These are phyloP conservation scores for Arothron firmamentum DNA, from an alignment of 2,113 vertebrate genomes.

Conservation along the genomic window DNA sequence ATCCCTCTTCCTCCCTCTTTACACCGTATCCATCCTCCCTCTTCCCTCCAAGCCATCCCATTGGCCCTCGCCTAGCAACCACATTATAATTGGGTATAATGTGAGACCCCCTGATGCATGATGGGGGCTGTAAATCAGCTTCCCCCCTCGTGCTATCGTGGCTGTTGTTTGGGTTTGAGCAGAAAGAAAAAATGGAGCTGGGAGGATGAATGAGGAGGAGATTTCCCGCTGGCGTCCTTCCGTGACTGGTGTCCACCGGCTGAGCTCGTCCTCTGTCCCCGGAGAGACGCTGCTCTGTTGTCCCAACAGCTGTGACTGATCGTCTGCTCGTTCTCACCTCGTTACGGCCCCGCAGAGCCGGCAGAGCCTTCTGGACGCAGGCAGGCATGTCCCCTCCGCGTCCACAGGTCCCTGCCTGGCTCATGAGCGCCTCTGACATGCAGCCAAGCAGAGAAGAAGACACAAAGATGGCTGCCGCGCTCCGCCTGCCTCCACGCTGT, in stretches of 20 bases:
- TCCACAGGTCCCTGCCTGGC: constrained; percentile 51
- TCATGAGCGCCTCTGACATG: constrained; percentile 53
- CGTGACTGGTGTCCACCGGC: constrained; percentile 60
- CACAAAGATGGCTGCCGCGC: constrained; percentile 66
- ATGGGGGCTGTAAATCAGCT: constrained; percentile 62
- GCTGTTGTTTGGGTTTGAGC: constrained; percentile 48
- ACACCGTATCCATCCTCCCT: constrained; percentile 63
- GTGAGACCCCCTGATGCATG: constrained; percentile 72
- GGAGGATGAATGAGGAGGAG: constrained; percentile 51
- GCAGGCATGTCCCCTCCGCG: constrained; percentile 56
- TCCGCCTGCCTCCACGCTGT: constrained; percentile 45
- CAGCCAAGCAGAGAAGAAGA: constrained; percentile 41
- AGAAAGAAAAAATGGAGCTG: constrained; percentile 43
- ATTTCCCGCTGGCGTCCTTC: constrained; percentile 62
- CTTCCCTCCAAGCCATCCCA: constrained; percentile 47
- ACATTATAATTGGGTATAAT: constrained; percentile 74
- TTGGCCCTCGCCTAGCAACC: constrained; percentile 74
- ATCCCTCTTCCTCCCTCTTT: constrained; percentile 53
- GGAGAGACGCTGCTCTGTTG: constrained; percentile 9
- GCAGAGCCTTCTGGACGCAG: constrained; percentile 18
- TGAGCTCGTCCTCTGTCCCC: constrained; percentile 44
- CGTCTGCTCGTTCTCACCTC: constrained; percentile 14
- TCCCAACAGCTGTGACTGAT: constrained; percentile 29
- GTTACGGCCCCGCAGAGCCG: too few relatives aligned
- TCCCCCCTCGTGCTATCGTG: constrained; percentile 18